Evolutionary conservation across 2,113 vertebrate genomes (phyloP).

Genomic region (Todiramphus saurophagus): DNA sequence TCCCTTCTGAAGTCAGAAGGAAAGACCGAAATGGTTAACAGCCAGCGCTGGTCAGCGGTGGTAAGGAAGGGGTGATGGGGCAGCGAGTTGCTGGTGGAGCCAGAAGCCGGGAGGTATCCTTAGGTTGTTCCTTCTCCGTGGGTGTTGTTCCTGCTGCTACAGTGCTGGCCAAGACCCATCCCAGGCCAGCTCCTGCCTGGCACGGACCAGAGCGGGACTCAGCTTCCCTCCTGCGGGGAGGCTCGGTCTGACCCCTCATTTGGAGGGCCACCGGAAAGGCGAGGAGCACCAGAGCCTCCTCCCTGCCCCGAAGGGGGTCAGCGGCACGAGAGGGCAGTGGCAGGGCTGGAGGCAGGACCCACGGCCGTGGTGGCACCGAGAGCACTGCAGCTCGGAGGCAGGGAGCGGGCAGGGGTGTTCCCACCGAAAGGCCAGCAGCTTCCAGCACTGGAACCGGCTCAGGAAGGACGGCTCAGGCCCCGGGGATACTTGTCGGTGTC

Average conservation of each 20-base stretch:
- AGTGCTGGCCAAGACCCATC: background rate
- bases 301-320: fast-evolving
- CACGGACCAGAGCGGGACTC: fast-evolving
- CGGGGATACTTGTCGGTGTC: background rate
- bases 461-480: background rate
- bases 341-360: background rate
- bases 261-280: background rate
- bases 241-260: fast-evolving
- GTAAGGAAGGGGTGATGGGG: background rate
- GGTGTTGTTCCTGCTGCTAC: background rate
- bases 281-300: background rate
- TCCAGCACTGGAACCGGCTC: fast-evolving
- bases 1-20: background rate
- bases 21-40: background rate
- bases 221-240: background rate
- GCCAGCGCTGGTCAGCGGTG: background rate
- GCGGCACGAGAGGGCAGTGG: background rate
- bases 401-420: fast-evolving
- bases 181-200: background rate
- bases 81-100: background rate
- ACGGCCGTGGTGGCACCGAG: too few species aligned
- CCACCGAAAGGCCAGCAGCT: background rate
- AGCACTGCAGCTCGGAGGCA: fast-evolving
- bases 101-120: fast-evolving
- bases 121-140: fast-evolving